Evolutionary conservation across 2,113 vertebrate genomes (phyloP).

Genomic region (Salvelinus namaycush): DNA sequence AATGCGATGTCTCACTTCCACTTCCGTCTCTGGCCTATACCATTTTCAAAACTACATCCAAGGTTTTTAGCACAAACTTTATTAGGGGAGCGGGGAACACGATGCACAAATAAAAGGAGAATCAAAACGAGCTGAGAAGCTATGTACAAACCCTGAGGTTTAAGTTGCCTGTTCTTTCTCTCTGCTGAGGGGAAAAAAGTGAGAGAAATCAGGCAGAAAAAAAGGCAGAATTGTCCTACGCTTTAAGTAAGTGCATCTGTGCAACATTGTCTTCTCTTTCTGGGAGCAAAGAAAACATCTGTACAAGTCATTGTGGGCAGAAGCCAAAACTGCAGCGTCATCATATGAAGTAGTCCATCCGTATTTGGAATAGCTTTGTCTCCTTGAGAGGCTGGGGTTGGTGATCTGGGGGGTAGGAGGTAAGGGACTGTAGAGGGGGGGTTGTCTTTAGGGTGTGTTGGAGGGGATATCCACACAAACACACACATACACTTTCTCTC

Average conservation of each 20-base stretch:
- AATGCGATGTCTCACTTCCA: too few species aligned
- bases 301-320: slow-evolving; percentile 32
- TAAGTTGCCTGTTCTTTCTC: slow-evolving; percentile 50
- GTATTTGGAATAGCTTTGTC: too few species aligned
- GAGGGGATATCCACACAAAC: neutral
- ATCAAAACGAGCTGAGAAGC: slow-evolving; percentile 32
- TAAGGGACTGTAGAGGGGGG: too few species aligned
- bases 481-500: neutral
- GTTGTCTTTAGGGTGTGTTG: too few species aligned
- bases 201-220: neutral
- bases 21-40: too few species aligned
- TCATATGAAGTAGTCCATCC: too few species aligned
- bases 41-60: too few species aligned
- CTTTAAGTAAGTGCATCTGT: slow-evolving; percentile 41
- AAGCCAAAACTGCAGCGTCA: too few species aligned
- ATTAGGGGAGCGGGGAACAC: neutral
- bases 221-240: slow-evolving; percentile 30
- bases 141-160: slow-evolving; percentile 90
- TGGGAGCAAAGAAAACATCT: slow-evolving; percentile 3
- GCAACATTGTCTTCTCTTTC: slow-evolving; percentile 25
- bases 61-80: neutral
- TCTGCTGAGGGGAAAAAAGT: slow-evolving; percentile 60
- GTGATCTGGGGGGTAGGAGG: too few species aligned
- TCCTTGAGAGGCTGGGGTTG: too few species aligned
- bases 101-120: slow-evolving; percentile 7